Percentiles rank a stretch among this genome's conserved stretches.
Conservation (phyloP, 2,797 vertebrate genomes). For the Lemur catta region DNA sequence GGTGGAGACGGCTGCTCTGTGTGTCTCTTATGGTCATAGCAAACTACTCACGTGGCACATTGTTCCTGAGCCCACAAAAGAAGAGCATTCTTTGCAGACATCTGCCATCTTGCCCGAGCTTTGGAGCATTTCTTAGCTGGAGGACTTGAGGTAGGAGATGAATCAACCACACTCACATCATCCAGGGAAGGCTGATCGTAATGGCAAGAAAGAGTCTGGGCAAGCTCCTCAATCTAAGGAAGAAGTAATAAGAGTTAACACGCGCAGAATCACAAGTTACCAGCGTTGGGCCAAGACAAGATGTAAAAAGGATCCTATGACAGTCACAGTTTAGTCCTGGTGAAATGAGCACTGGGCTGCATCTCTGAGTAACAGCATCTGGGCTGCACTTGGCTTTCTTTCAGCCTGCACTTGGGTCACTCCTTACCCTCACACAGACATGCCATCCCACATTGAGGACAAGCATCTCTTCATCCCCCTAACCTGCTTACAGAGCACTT, state of each 20-base stretch:
- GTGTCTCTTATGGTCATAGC: background rate
- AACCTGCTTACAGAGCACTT: background rate
- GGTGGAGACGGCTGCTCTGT: background rate
- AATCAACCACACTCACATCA: constrained; percentile 84
- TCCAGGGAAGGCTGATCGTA: constrained; percentile 89
- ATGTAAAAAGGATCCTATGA: background rate
- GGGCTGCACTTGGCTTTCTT: background rate
- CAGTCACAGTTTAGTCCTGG: background rate
- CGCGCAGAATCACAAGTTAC: background rate
- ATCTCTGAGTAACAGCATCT: background rate
- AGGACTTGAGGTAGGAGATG: constrained; percentile 87
- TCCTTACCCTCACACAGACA: background rate
- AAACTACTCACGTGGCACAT: constrained; percentile 88
- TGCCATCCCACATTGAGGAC: background rate
- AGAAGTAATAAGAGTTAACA: background rate
- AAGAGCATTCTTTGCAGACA: constrained; percentile 95
- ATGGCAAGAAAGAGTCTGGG: constrained; percentile 87
- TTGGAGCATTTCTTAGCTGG: constrained; percentile 85
- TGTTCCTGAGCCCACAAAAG: constrained; percentile 95
- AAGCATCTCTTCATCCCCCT: background rate
- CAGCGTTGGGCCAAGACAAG: background rate
- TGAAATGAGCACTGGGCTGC: background rate
- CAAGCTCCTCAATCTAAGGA: constrained; percentile 93
- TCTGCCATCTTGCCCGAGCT: constrained; percentile 88
- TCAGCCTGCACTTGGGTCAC: background rate